Base-by-base conservation (phyloP, 2,888 invertebrate genomes). In the Parnassius apollo region DNA sequence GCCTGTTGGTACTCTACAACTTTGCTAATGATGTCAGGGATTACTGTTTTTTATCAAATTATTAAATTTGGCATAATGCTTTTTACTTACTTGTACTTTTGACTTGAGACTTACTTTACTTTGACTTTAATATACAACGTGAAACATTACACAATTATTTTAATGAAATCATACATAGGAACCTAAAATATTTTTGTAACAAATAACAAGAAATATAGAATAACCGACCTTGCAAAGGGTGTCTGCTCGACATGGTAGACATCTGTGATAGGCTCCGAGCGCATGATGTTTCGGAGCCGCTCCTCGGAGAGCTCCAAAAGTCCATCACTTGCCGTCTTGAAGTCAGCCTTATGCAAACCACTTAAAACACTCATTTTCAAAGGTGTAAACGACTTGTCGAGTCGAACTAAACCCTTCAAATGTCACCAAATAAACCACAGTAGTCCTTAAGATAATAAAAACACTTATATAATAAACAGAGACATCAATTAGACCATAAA, bases 181-280 rank as follows among this genome's bases (percentile, higher is more conserved):
- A 44, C 11, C 11, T 2, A 44, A 12, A 13, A 49, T 49, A 13
- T 49, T 49, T n/a, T 49, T 13, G 7, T 49, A 49, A 13, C 2
- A 44, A 12, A 12, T 49, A 49, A 49, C 49, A 49, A 49, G 13
- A n/a, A 53, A 63, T 35, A 35, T 46, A 46, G 65, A 57, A 59
- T 65, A 66, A 71, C 92, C 92, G 92, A 96, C 96, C 96, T 96
- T 93, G 96, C 96, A 92, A 96, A 96, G 80, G 96, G 96, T 78
- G 95, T 95, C 89, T 95, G 95, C 87, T 96, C 96, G 77, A 96
- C 95, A 86, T 95, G 94, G 87, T 96, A 96, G 71, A 95, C 94
- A 75, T 95, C 94, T 75, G 94, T 94, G 86, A 96, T 96, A 75
- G 95, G 94, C 81, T 95, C 94, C 82, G 94, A 93, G 75, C 95